Percentiles rank a stretch among this genome's conserved stretches.
These are phyloP conservation scores for Rhinoraja longicauda DNA, from an alignment of 2,797 vertebrate species.

Conservation along the genomic window DNA sequence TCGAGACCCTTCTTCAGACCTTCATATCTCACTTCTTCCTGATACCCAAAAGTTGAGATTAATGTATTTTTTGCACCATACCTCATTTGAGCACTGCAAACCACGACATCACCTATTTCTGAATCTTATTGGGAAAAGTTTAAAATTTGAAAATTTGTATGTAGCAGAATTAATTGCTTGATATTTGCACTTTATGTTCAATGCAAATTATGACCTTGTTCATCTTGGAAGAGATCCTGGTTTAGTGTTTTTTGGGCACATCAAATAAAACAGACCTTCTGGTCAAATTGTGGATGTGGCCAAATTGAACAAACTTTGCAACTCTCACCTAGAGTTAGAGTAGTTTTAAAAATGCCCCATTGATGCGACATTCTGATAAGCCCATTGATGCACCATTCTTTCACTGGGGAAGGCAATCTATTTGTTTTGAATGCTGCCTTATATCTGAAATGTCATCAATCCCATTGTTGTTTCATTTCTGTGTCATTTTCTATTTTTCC, in stretches of 20 bases:
- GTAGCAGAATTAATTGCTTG: background rate
- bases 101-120: background rate
- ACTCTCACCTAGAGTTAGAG: too few species aligned
- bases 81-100: background rate
- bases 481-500: background rate
- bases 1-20: too few species aligned
- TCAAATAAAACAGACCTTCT: background rate
- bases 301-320: background rate
- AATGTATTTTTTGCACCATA: background rate
- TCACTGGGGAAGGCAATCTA: background rate
- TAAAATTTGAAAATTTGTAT: background rate
- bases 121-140: background rate
- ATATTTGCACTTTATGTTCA: background rate
- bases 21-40: background rate
- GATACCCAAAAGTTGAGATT: background rate
- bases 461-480: background rate
- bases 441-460: background rate
- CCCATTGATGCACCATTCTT: too few species aligned
- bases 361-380: background rate
- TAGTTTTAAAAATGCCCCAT: background rate
- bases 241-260: background rate
- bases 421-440: background rate
- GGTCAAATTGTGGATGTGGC: background rate
- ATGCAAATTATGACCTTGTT: background rate
- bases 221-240: background rate